Percentiles rank a stretch among this genome's conserved stretches.
Conservation (phyloP, 64 coral and sea anemone genomes). For the Montipora capricornis region DNA sequence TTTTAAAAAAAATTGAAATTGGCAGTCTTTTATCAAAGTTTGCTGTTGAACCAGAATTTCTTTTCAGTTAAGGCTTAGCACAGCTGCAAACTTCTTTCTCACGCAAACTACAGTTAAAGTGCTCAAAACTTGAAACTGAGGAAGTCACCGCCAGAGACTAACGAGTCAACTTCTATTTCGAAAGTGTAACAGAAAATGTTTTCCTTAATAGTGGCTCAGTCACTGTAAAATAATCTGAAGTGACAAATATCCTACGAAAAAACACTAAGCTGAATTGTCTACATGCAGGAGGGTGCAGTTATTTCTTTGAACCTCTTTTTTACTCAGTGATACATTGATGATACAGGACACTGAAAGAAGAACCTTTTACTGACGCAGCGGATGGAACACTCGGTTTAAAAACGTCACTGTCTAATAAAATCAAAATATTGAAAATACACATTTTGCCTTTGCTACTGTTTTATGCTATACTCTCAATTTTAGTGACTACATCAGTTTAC, state of each 20-base stretch:
- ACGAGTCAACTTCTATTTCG: neutral
- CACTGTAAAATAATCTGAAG: neutral
- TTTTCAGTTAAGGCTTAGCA: neutral
- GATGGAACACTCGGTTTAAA: neutral
- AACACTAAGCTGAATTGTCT: too few species aligned
- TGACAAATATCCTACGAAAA: neutral
- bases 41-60: neutral
- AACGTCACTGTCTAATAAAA: neutral
- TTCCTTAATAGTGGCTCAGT: neutral
- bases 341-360: neutral
- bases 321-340: neutral
- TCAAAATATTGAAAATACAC: too few species aligned
- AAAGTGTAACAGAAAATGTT: neutral
- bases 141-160: neutral
- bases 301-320: too few species aligned
- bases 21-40: neutral
- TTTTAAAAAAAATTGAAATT: neutral
- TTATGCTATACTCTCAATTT: neutral
- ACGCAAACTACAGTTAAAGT: neutral
- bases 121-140: neutral
- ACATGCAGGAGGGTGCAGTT: too few species aligned
- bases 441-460: neutral
- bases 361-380: neutral
- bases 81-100: neutral
- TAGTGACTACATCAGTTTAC: neutral